These are phyloP conservation scores for Gymnarchus niloticus DNA, from an alignment of 2,113 vertebrate genomes.

Conservation along the genomic window DNA sequence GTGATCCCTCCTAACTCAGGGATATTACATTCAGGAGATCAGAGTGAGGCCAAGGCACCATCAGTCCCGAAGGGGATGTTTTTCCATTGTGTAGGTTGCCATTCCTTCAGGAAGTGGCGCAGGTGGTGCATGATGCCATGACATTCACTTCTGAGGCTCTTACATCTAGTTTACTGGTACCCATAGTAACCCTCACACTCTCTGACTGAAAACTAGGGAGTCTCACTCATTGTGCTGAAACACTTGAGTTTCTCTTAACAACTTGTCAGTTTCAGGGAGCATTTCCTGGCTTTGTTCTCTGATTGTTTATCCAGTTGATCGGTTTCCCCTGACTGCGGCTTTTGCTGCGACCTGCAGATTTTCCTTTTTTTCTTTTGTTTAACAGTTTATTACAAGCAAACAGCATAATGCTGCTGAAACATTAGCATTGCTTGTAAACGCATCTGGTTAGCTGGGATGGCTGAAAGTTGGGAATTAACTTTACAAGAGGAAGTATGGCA, in stretches of 20 bases:
- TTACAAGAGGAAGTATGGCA: not conserved
- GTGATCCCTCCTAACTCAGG: not conserved
- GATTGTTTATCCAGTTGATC: not conserved
- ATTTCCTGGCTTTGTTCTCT: not conserved
- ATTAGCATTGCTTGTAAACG: not conserved
- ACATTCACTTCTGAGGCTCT: not conserved
- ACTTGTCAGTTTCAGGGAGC: not conserved
- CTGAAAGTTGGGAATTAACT: not conserved
- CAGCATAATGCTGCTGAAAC: not conserved
- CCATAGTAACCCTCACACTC: conserved; percentile 14
- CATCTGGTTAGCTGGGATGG: not conserved
- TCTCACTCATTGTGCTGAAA: not conserved
- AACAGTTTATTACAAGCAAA: not conserved
- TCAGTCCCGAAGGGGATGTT: not conserved
- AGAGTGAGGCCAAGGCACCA: not conserved
- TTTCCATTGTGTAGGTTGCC: not conserved
- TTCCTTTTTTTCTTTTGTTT: not conserved
- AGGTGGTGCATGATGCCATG: not conserved
- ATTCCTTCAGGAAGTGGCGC: not conserved
- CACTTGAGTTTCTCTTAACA: not conserved
- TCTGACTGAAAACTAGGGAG: not conserved
- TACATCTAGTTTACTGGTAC: not conserved
- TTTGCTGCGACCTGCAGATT: not conserved
- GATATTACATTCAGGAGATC: not conserved
- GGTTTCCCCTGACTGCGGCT: not conserved